Percentiles rank a stretch among this genome's conserved stretches.
phyloP scores from a whole-genome alignment of 2,888 invertebrate genomes.

The Rotaria macrura region DNA sequence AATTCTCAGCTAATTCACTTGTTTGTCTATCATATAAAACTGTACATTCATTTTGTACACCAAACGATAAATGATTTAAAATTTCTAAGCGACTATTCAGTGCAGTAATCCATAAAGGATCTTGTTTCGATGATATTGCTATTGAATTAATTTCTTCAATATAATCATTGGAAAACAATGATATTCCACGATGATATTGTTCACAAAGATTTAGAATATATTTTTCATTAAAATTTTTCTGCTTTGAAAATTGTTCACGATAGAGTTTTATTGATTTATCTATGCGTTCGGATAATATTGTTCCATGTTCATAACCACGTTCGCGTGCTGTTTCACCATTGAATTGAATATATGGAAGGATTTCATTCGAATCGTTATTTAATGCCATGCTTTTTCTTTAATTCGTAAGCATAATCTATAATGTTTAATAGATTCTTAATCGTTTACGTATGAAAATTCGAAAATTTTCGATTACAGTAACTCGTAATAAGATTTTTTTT shows the following conservation, averaged over 20 bases:
- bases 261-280: neutral
- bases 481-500: too few relatives aligned
- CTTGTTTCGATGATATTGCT: neutral
- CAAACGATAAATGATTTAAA: slow-evolving; percentile 6
- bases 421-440: neutral
- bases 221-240: neutral
- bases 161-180: neutral
- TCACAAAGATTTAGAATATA: neutral
- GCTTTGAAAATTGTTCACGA: neutral
- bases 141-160: neutral
- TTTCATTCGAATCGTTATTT: neutral
- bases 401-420: neutral
- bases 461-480: too few relatives aligned
- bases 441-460: neutral
- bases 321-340: neutral
- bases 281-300: neutral
- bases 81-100: slow-evolving; percentile 10
- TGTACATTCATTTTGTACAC: slow-evolving; percentile 2
- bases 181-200: neutral
- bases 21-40: neutral
- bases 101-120: slow-evolving; percentile 16
- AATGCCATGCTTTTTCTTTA: neutral
- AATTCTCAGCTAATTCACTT: slow-evolving; percentile 2
- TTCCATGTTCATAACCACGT: slow-evolving; percentile 1
- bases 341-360: neutral